Percentiles rank a stretch among this genome's conserved stretches.
Conservation (phyloP, 2,797 vertebrate species). For the Ctenochaetus hawaiiensis region DNA sequence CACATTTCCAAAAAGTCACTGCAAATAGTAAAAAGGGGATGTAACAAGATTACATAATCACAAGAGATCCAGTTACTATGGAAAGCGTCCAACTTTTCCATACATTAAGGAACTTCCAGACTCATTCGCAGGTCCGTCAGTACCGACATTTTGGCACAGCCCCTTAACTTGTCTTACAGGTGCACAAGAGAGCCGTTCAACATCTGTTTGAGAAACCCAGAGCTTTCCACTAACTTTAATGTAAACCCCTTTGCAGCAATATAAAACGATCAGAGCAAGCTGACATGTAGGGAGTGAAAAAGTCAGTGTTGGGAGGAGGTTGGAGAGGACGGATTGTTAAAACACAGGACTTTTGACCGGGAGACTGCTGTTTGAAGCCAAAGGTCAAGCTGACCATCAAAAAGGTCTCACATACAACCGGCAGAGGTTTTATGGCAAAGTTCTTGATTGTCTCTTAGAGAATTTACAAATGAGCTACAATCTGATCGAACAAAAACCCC, state of each 20-base stretch:
- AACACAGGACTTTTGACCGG: too few relatives aligned
- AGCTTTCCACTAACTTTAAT: neutral
- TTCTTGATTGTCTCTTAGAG: too few relatives aligned
- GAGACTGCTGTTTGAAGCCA: too few relatives aligned
- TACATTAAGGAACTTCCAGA: neutral
- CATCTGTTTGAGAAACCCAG: neutral
- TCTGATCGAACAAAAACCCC: too few relatives aligned
- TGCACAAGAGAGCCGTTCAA: neutral
- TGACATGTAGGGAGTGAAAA: neutral
- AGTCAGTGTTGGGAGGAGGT: too few relatives aligned
- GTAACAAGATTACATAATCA: conserved; percentile 23
- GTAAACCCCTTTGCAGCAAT: neutral
- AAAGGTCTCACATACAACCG: too few relatives aligned
- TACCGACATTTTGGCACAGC: neutral
- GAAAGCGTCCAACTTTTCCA: neutral
- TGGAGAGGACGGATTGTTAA: too few relatives aligned
- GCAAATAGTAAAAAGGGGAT: neutral
- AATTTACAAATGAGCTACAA: too few relatives aligned
- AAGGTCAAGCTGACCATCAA: too few relatives aligned
- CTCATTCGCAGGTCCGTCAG: neutral
- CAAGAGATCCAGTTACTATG: neutral
- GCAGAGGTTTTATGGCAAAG: too few relatives aligned
- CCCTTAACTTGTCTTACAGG: neutral
- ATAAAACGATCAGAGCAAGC: neutral
- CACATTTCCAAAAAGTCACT: conserved; percentile 8